A percentile compares a stretch with the other conserved stretches of the same genome.
phyloP scores from a whole-genome alignment of 2,888 invertebrate species.

The Phaonia tiefii region DNA sequence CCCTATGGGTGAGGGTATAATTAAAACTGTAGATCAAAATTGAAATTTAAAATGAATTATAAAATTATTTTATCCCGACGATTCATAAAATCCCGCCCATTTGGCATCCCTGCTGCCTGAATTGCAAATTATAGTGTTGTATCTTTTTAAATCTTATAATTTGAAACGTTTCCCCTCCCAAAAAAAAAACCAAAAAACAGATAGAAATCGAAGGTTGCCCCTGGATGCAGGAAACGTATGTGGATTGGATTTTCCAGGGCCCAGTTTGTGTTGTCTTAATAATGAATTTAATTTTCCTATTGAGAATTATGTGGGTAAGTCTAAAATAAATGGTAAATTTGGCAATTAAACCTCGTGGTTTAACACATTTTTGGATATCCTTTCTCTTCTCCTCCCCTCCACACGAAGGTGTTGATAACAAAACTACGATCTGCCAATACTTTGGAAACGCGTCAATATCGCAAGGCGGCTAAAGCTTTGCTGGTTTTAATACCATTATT shows the following conservation, averaged over 20 bases:
- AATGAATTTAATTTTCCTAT: constrained; percentile 90
- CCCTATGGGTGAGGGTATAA: too few species aligned
- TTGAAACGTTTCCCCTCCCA: background rate
- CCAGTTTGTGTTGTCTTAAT: constrained; percentile 91
- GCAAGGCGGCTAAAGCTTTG: constrained; percentile 94
- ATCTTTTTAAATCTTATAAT: too few species aligned
- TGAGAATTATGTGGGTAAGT: constrained; percentile 94
- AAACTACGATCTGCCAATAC: constrained; percentile 95
- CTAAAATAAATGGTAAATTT: constrained; percentile 12
- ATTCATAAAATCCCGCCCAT: too few species aligned
- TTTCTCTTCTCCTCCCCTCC: background rate
- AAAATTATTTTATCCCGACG: too few species aligned
- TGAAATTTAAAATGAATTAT: too few species aligned
- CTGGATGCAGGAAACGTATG: constrained; percentile 90
- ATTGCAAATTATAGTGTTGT: too few species aligned
- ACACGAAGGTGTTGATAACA: constrained; percentile 90
- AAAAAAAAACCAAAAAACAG: constrained; percentile 69
- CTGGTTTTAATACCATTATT: constrained; percentile 95
- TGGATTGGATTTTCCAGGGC: constrained; percentile 93
- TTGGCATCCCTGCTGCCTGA: too few species aligned
- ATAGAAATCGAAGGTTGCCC: constrained; percentile 84
- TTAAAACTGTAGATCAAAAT: too few species aligned
- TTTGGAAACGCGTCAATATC: constrained; percentile 93
- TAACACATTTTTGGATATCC: background rate
- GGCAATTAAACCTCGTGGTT: background rate